These are phyloP conservation scores for Saimiri boliviensis DNA, from an alignment of 2,113 vertebrate species.

Conservation along the genomic window DNA sequence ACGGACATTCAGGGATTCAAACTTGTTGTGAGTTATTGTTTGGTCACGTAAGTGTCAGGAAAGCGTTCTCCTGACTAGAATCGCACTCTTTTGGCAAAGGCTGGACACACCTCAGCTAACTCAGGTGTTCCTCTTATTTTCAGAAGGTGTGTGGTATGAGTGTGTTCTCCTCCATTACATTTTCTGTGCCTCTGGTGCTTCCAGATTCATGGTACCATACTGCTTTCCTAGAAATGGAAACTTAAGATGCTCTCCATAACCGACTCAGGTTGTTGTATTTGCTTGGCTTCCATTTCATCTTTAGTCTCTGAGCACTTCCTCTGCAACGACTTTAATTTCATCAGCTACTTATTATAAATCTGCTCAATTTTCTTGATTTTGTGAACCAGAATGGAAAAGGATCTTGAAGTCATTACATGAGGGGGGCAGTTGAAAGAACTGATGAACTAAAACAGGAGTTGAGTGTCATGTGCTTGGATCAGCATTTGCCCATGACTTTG, in stretches of 20 bases:
- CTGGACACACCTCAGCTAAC: not conserved
- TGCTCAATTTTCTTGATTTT: not conserved
- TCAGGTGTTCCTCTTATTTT: not conserved
- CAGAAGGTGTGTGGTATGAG: not conserved
- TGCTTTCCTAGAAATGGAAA: not conserved
- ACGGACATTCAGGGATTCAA: not conserved
- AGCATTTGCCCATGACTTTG: not conserved
- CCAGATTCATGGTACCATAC: not conserved
- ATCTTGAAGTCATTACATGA: not conserved
- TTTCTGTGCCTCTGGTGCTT: not conserved
- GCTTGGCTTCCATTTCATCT: not conserved
- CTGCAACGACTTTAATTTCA: not conserved
- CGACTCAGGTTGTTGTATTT: not conserved
- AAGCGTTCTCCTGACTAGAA: not conserved
- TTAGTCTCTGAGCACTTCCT: not conserved
- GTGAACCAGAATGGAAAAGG: not conserved
- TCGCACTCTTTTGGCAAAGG: not conserved
- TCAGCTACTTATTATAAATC: not conserved
- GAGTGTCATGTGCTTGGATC: fast-evolving
- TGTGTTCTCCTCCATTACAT: not conserved
- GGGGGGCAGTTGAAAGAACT: not conserved
- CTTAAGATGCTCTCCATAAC: not conserved
- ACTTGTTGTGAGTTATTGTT: not conserved
- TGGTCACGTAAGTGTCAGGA: not conserved
- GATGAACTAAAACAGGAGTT: not conserved